Evolutionary conservation across 2,888 invertebrate genomes (phyloP).

Genomic region (Dusona sp.): DNA sequence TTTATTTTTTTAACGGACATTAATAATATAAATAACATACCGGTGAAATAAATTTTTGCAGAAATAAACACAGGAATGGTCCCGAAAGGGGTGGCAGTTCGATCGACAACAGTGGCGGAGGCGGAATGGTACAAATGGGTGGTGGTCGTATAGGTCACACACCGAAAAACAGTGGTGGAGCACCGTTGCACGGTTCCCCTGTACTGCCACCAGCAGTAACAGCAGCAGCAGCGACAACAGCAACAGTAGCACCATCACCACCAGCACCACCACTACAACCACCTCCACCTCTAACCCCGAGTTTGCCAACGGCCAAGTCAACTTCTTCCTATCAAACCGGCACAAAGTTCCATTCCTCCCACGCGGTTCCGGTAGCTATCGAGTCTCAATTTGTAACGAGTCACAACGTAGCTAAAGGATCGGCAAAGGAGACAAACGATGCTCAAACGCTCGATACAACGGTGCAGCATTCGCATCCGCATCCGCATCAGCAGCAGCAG

Average conservation of each 20-base stretch:
- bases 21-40: background rate
- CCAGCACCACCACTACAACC: background rate
- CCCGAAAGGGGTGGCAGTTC: slow-evolving; percentile 78
- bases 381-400: slow-evolving; percentile 68
- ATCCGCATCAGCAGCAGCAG: slow-evolving; percentile 54
- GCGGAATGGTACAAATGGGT: slow-evolving; percentile 78
- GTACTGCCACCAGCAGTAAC: background rate
- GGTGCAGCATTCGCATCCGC: slow-evolving; percentile 51
- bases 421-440: slow-evolving; percentile 76
- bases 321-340: slow-evolving; percentile 81
- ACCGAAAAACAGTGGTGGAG: slow-evolving; percentile 73
- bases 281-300: slow-evolving; percentile 78
- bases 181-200: slow-evolving; percentile 69
- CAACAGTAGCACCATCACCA: background rate
- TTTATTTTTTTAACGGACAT: no score
- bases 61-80: slow-evolving; percentile 83
- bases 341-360: slow-evolving; percentile 84
- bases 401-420: slow-evolving; percentile 71
- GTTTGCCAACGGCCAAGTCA: slow-evolving; percentile 80
- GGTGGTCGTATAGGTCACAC: slow-evolving; percentile 78
- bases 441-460: slow-evolving; percentile 76
- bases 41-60: slow-evolving; percentile 55
- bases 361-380: slow-evolving; percentile 68
- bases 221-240: background rate
- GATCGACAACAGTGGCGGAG: slow-evolving; percentile 64